A percentile compares a stretch with the other conserved stretches of the same genome.
Conservation (phyloP, 2,888 invertebrate species). For the Aphelenchoides bicaudatus region DNA sequence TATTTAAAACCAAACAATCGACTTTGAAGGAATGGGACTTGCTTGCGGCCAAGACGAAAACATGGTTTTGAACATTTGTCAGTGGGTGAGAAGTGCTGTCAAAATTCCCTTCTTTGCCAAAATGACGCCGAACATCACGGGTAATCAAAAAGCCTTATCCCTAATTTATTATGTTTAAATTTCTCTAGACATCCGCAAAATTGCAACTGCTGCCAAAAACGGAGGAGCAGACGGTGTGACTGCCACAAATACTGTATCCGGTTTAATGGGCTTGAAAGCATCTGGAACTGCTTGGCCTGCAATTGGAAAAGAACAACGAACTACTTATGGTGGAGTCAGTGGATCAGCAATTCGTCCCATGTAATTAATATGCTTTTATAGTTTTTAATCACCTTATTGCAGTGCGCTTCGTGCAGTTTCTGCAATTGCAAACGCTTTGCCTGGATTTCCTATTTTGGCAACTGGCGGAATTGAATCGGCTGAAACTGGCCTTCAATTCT, state of each 20-base stretch:
- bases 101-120: slow-evolving; percentile 92
- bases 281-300: slow-evolving; percentile 87
- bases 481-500: slow-evolving; percentile 86
- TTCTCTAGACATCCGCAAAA: slow-evolving; percentile 80
- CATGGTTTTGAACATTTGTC: slow-evolving; percentile 80
- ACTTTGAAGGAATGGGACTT: slow-evolving; percentile 84
- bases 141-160: too few species aligned
- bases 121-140: slow-evolving; percentile 93
- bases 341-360: slow-evolving; percentile 78
- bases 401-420: slow-evolving; percentile 87
- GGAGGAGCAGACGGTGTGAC: slow-evolving; percentile 91
- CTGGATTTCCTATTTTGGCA: slow-evolving; percentile 83
- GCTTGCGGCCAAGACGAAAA: slow-evolving; percentile 93
- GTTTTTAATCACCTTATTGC: too few species aligned
- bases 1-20: neutral
- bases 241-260: slow-evolving; percentile 81
- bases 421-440: slow-evolving; percentile 76
- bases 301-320: slow-evolving; percentile 72
- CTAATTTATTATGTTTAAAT: too few species aligned
- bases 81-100: slow-evolving; percentile 73
- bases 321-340: slow-evolving; percentile 65
- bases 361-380: too few species aligned
- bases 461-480: slow-evolving; percentile 97
- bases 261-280: slow-evolving; percentile 71
- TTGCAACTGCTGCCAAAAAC: slow-evolving; percentile 83